Conservation (phyloP, 2,113 vertebrate genomes). For the Lycocorax pyrrhopterus region DNA sequence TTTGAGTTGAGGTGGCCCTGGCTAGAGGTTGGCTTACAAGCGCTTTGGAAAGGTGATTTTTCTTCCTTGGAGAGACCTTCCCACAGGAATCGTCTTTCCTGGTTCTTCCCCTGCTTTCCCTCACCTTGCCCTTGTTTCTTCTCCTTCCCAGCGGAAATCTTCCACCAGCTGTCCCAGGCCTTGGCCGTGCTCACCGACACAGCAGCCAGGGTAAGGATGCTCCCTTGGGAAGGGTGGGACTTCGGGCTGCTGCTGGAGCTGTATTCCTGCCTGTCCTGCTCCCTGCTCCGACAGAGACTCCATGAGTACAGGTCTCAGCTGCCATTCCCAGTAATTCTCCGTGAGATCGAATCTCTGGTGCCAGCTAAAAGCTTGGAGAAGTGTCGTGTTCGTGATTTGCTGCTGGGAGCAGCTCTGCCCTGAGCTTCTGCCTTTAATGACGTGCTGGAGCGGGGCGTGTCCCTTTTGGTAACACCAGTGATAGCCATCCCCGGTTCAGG, state of each 20-base stretch:
- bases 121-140: slow-evolving; percentile 18
- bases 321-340: not conserved
- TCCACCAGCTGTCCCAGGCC: slow-evolving; percentile 96
- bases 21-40: not conserved
- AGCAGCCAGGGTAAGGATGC: slow-evolving; percentile 85
- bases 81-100: not conserved
- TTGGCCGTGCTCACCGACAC: slow-evolving; percentile 90
- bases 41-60: not conserved
- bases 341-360: not conserved
- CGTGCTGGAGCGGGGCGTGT: accelerated
- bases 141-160: slow-evolving; percentile 80
- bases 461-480: not conserved
- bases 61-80: not conserved
- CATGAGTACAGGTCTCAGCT: accelerated
- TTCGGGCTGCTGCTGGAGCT: not conserved
- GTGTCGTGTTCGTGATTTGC: not conserved
- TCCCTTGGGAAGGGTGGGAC: not conserved
- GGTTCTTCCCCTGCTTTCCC: not conserved
- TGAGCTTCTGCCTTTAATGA: not conserved
- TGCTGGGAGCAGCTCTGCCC: not conserved
- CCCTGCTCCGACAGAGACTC: accelerated
- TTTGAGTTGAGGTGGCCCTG: not conserved
- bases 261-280: not conserved
- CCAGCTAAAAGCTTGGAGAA: not conserved
- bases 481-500: not conserved